These are phyloP conservation scores for Peromyscus leucopus DNA, from an alignment of 2,113 vertebrate species.

Conservation along the genomic window DNA sequence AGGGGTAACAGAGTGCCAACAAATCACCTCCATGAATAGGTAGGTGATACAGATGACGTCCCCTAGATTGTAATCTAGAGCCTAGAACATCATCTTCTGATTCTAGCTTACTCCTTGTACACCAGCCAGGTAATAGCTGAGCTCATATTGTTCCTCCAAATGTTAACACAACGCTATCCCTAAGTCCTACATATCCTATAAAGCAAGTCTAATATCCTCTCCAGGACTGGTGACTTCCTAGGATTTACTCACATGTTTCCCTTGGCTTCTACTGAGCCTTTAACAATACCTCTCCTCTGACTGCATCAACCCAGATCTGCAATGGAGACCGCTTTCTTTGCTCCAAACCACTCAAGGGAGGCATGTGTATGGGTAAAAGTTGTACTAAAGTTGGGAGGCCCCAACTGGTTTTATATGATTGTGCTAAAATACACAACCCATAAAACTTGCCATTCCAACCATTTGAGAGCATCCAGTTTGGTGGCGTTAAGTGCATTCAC, in stretches of 20 bases:
- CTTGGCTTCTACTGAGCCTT: background rate
- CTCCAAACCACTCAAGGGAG: background rate
- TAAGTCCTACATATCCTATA: background rate
- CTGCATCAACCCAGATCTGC: background rate
- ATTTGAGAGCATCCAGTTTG: background rate
- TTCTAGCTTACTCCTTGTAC: background rate
- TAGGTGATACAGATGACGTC: background rate
- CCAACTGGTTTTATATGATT: background rate
- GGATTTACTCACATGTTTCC: background rate
- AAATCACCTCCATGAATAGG: background rate
- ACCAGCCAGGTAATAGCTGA: background rate
- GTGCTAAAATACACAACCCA: slow-evolving; percentile 19
- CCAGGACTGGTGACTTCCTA: background rate
- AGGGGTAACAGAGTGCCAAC: background rate
- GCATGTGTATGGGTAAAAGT: background rate
- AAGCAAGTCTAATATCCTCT: background rate
- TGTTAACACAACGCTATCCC: too few species aligned
- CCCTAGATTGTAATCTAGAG: background rate
- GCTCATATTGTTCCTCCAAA: background rate
- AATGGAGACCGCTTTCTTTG: background rate
- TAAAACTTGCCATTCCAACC: background rate
- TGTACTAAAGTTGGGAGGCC: background rate
- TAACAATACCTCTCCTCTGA: background rate
- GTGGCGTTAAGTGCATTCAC: background rate
- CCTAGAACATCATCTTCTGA: background rate